Conservation (phyloP, 53 echinoderm and acorn worm genomes). For the Hippasteria phrygiana region DNA sequence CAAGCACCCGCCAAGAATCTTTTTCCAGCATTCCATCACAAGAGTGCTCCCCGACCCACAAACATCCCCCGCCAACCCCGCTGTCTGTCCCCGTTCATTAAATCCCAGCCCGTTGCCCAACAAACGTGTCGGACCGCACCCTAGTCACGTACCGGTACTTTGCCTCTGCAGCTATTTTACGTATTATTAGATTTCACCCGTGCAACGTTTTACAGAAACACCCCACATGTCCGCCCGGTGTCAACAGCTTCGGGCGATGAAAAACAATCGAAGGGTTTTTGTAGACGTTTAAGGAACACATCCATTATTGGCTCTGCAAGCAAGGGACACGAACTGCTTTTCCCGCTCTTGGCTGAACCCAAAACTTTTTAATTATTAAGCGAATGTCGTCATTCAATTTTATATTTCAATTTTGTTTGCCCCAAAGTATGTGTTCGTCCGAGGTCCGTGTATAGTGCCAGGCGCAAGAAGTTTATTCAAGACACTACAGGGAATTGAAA, state of each 20-base stretch:
- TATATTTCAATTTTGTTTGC: constrained; percentile 2
- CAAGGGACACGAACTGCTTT: not conserved
- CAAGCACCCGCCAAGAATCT: no score
- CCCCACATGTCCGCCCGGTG: not conserved
- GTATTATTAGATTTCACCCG: not conserved
- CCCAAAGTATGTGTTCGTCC: not conserved
- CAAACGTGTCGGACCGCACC: not conserved
- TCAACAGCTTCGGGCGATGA: constrained; percentile 13
- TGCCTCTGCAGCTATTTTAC: not conserved
- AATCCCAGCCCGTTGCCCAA: not conserved
- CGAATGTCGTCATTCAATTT: not conserved
- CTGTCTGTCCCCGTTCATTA: not conserved
- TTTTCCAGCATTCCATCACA: no score
- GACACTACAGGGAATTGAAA: not conserved
- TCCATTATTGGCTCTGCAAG: not conserved
- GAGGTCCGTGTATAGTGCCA: no score
- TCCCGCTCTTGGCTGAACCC: not conserved
- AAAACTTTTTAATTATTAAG: not conserved
- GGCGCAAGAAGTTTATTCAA: not conserved
- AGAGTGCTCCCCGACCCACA: no score
- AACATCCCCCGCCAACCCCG: not conserved
- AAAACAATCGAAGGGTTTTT: constrained; percentile 12
- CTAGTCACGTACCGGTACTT: not conserved
- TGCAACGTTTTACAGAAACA: not conserved
- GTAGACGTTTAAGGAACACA: not conserved